phyloP scores from a whole-genome alignment of 30 jellyfish, hydroid and myxozoan genomes.

The Turritopsis dohrnii region DNA sequence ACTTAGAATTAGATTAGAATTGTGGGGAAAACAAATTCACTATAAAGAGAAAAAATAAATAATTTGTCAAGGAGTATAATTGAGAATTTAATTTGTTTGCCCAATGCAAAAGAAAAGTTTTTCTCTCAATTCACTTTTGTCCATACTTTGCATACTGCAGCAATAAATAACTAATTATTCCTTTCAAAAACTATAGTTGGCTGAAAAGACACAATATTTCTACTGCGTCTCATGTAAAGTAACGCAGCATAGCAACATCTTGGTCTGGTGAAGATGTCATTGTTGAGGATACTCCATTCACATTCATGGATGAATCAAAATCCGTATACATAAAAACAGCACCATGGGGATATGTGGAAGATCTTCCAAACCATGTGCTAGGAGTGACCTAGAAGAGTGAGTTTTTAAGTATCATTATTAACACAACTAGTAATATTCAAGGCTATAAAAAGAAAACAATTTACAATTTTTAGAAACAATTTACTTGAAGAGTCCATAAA shows the following conservation, averaged over 20 bases:
- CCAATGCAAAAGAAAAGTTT: too few species aligned
- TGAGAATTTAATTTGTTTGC: too few species aligned
- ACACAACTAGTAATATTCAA: background rate
- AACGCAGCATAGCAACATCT: constrained; percentile 1
- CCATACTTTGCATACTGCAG: background rate
- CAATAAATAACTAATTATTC: background rate
- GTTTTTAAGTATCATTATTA: background rate
- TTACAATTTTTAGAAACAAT: background rate
- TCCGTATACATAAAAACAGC: background rate
- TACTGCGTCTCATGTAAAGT: constrained; percentile 7
- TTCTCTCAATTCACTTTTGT: background rate
- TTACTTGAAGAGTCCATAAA: background rate
- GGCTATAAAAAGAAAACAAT: background rate
- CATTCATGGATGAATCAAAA: constrained; percentile 2
- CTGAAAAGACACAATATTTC: constrained; percentile 21
- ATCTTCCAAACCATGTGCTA: constrained; percentile 14
- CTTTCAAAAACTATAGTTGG: background rate
- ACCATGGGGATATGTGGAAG: constrained; percentile 15
- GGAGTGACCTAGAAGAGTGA: constrained; percentile 6
- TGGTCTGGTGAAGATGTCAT: constrained; percentile 24
- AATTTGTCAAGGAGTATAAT: too few species aligned
- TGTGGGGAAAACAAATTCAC: background rate
- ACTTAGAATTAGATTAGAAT: background rate
- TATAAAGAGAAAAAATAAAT: too few species aligned
- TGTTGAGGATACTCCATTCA: constrained; percentile 6